Base-by-base conservation (phyloP, 2,888 invertebrate species). In the Andrena marginata region DNA sequence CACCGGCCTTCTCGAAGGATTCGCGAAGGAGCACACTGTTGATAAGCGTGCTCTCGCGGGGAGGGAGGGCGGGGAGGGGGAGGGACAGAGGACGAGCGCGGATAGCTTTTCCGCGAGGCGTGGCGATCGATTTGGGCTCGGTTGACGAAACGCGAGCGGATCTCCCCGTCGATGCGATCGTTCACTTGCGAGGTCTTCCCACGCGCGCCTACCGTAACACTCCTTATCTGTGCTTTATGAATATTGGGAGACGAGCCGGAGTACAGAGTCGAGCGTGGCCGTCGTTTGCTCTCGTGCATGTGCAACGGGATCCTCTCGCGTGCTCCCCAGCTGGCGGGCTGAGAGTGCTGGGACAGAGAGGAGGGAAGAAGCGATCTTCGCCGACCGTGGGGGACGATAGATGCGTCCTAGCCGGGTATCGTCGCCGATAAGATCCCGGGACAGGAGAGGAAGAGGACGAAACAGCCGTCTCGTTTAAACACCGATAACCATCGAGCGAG, bases 401-500 rank as follows among this genome's bases (percentile, higher is more conserved):
- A 80, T 71, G 77, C 54, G 42, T 51, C 48, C n/a, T 48, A 71
- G 60, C 42, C 77, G 67, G 51, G 77, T 51, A 77, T 80, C 77
- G 51, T 84, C 77, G 74, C 77, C 80, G 68, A 80, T 77, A 75
- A 74, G 64, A 64, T 35, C 33, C 13, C 20, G 68, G 16, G 69
- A 26, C 67, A 60, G 31, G 68, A 74, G 72, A 74, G 74, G 63
- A 82, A 82, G 72, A 75, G 78, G 67, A 60, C 72, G 82, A 75
- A 69, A 68, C 54, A 69, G 51, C 16, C 56, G 56, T 26, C 35
- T 62, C n/a, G 64, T 42, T 51, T 59, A 67, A 48, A 33, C 13
- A 26, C 33, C 35, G 33, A 48, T 59, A 70, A 76, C 1, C 23
- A 78, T 23, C 42, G 23, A 26, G 23, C 31, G n/a, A 54, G 73